Percentiles rank a stretch among this genome's conserved stretches.
phyloP scores from a whole-genome alignment of 2,113 vertebrate species.

The Anhinga anhinga region DNA sequence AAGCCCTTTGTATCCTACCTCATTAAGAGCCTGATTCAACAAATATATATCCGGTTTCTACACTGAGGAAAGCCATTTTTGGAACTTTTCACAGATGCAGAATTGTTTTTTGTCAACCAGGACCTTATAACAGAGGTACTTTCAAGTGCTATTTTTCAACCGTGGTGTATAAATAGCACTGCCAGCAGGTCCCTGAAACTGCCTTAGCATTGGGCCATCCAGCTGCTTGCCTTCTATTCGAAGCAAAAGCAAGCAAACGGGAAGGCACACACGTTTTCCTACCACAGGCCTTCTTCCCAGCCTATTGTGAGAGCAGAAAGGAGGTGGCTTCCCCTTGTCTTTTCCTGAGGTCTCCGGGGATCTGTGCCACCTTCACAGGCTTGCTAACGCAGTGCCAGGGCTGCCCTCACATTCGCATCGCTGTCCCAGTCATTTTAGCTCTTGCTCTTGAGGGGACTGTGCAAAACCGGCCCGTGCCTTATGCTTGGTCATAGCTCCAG shows the following conservation, averaged over 20 bases:
- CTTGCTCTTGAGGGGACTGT: background rate
- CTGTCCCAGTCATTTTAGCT: background rate
- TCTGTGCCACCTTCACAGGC: background rate
- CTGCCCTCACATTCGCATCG: rapidly evolving
- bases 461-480: background rate
- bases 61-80: constrained; percentile 41
- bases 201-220: background rate
- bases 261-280: rapidly evolving
- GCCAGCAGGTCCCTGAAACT: background rate
- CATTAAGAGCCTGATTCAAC: constrained; percentile 56
- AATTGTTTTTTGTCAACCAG: background rate
- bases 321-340: background rate
- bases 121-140: background rate
- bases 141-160: constrained; percentile 4
- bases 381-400: rapidly evolving
- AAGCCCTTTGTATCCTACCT: constrained; percentile 27
- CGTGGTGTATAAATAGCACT: constrained; percentile 5
- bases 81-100: background rate
- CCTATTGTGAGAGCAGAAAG: rapidly evolving
- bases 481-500: no score
- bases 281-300: background rate
- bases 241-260: background rate
- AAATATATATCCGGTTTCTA: constrained; percentile 51
- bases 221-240: background rate
- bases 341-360: background rate